These are phyloP conservation scores for Dicyrtomina minuta DNA, from an alignment of 2,888 invertebrate genomes.

Conservation along the genomic window DNA sequence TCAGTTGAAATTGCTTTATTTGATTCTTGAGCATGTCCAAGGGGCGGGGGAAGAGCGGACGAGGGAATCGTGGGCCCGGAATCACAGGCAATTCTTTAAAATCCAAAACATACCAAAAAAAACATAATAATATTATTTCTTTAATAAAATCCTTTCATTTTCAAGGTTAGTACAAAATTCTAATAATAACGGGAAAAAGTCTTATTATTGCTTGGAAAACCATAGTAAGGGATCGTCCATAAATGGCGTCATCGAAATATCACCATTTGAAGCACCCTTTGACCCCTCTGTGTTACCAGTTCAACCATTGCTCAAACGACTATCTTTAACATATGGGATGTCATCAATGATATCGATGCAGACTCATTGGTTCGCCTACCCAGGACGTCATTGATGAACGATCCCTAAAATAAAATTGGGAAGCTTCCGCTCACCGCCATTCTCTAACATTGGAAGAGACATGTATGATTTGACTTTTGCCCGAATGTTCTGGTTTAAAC, in stretches of 20 bases:
- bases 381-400: too few relatives aligned
- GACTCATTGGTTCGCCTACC: too few relatives aligned
- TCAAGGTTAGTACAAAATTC: neutral
- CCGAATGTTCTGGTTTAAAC: neutral
- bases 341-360: too few relatives aligned
- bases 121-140: neutral
- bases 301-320: too few relatives aligned
- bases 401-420: too few relatives aligned
- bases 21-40: constrained; percentile 12
- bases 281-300: too few relatives aligned
- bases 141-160: too few relatives aligned
- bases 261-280: too few relatives aligned
- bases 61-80: constrained; percentile 10
- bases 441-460: constrained; percentile 6
- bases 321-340: too few relatives aligned
- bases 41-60: neutral
- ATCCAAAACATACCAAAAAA: neutral
- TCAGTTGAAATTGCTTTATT: constrained; percentile 11
- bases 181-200: neutral
- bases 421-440: neutral
- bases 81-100: neutral
- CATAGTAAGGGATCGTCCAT: too few relatives aligned
- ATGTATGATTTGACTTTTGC: constrained; percentile 21
- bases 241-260: too few relatives aligned
- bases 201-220: too few relatives aligned